These are phyloP conservation scores for Megaustenia siamemsis DNA, from an alignment of 2,888 invertebrate species.

Conservation along the genomic window DNA sequence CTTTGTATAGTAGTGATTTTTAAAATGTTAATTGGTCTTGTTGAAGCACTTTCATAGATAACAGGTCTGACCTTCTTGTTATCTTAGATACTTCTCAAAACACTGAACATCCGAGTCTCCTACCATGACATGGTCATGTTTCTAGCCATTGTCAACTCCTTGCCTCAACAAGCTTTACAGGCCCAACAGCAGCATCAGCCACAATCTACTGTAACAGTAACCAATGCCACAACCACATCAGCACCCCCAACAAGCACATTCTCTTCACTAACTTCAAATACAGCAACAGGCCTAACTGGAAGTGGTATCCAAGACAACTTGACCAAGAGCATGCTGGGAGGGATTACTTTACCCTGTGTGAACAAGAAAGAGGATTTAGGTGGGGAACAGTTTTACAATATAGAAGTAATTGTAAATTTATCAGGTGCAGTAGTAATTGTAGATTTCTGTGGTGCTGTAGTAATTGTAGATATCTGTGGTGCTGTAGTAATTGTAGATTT, in stretches of 20 bases:
- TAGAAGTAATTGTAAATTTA: too few relatives aligned
- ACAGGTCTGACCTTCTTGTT: too few relatives aligned
- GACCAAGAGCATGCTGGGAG: conserved; percentile 44
- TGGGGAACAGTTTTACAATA: neutral
- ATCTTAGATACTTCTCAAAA: conserved; percentile 71
- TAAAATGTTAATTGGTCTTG: too few relatives aligned
- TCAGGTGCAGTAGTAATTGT: too few relatives aligned
- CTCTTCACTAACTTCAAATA: neutral
- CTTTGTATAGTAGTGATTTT: too few relatives aligned
- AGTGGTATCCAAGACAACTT: conserved; percentile 26
- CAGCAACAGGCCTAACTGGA: neutral
- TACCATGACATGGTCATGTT: conserved; percentile 97
- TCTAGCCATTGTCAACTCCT: conserved; percentile 90
- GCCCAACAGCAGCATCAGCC: conserved; percentile 60
- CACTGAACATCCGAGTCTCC: conserved; percentile 90
- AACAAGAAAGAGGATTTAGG: conserved; percentile 29
- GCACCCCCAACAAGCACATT: conserved; percentile 10
- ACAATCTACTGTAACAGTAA: neutral
- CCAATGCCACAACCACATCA: neutral
- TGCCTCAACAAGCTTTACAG: conserved; percentile 86
- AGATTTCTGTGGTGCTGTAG: too few relatives aligned
- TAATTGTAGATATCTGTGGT: too few relatives aligned
- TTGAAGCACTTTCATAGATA: too few relatives aligned
- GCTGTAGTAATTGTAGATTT: too few relatives aligned
- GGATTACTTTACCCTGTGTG: conserved; percentile 13